Conservation (phyloP, 2,797 vertebrate genomes). For the Manis pentadactyla region DNA sequence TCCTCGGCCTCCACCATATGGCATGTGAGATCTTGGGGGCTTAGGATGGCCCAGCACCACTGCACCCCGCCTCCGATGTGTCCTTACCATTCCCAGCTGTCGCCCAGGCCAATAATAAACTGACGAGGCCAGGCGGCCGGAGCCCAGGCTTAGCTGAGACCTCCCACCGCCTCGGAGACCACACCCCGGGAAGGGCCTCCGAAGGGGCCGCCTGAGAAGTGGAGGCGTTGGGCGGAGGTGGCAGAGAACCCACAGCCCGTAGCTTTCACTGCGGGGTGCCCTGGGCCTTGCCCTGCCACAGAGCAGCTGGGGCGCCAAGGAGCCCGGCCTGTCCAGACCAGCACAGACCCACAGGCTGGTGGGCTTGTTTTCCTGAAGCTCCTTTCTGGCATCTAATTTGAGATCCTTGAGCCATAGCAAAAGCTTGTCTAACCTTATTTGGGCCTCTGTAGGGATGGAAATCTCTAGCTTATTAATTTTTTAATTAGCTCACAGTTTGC, state of each 20-base stretch:
- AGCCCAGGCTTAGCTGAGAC: neutral
- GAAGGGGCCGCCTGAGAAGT: neutral
- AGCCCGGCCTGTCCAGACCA: neutral
- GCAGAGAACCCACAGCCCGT: neutral
- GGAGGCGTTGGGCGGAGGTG: neutral
- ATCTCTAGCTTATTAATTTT: neutral
- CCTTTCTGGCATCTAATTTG: neutral
- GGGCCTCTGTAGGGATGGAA: neutral
- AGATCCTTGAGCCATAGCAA: neutral
- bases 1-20: neutral
- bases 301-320: neutral
- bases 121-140: neutral
- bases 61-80: neutral
- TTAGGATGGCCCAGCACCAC: neutral
- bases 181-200: neutral
- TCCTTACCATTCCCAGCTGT: conserved; percentile 73
- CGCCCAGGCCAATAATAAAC: conserved; percentile 59
- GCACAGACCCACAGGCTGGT: neutral
- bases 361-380: neutral
- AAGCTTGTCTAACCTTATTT: neutral
- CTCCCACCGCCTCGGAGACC: neutral
- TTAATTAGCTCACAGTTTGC: neutral
- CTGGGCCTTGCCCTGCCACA: neutral
- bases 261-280: neutral
- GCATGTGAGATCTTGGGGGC: conserved; percentile 32